phyloP scores from a whole-genome alignment of 2,888 invertebrate species.

The Sminthurides aquaticus region DNA sequence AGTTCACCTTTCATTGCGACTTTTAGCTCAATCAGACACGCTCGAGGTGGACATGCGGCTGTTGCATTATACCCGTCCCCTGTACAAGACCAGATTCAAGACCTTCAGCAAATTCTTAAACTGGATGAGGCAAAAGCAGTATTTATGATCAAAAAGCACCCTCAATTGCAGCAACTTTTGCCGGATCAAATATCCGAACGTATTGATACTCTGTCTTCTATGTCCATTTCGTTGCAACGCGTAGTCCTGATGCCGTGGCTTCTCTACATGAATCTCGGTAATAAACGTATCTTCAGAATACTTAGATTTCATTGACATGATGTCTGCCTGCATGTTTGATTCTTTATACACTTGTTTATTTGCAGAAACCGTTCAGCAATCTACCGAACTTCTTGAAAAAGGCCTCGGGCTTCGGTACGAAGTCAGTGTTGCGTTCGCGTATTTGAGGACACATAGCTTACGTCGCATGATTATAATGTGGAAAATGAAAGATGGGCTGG shows the following conservation, averaged over 20 bases:
- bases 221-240: not conserved
- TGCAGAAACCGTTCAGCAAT: not conserved
- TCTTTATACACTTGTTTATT: not conserved
- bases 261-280: constrained; percentile 1
- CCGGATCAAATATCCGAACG: not conserved
- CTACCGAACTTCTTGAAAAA: not conserved
- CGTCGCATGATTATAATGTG: not conserved
- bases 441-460: not conserved
- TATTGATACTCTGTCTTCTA: not conserved
- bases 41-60: too few species aligned
- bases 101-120: not conserved
- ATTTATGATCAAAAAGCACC: not conserved
- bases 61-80: too few species aligned
- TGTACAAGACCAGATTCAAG: too few species aligned
- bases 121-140: not conserved
- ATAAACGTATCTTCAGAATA: too few species aligned
- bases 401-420: not conserved
- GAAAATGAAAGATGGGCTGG: not conserved
- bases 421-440: not conserved
- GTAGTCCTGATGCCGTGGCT: constrained; percentile 5
- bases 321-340: not conserved
- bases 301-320: too few species aligned
- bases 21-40: too few species aligned
- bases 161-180: not conserved
- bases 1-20: too few species aligned